Conservation (phyloP, 2,113 vertebrate species). For the Regulus satrapa region DNA sequence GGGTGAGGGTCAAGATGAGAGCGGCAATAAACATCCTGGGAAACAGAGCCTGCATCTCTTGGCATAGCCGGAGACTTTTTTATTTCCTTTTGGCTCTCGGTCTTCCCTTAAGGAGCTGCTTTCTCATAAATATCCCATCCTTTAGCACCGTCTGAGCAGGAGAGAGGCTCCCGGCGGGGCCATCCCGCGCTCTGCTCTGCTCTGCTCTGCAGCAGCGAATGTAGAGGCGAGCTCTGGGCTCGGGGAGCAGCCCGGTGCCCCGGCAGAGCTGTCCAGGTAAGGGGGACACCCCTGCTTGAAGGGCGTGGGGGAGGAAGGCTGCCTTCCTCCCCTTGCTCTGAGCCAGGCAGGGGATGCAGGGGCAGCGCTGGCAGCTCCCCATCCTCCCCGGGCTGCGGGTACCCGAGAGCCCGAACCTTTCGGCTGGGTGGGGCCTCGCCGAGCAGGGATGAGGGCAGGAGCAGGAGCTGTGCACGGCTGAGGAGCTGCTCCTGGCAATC, state of each 20-base stretch:
- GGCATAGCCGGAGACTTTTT: neutral
- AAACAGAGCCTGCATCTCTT: neutral
- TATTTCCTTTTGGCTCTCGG: neutral
- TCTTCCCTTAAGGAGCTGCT: conserved; percentile 42
- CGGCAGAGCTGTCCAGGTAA: neutral
- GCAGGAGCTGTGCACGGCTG: neutral
- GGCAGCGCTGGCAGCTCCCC: neutral
- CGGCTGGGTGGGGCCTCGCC: neutral
- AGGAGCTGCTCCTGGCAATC: neutral
- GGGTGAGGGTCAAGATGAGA: conserved; percentile 19
- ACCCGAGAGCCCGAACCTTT: neutral
- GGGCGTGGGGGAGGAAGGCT: neutral
- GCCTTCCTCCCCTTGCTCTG: neutral
- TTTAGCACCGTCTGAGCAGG: neutral
- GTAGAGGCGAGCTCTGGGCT: rapidly evolving
- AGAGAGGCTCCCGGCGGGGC: neutral
- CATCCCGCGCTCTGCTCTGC: neutral
- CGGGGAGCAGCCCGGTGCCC: neutral
- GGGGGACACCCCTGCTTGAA: neutral
- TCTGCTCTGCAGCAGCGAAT: neutral
- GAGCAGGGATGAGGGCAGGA: neutral
- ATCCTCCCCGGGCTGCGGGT: neutral
- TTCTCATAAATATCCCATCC: conserved; percentile 51
- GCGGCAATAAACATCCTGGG: conserved; percentile 37
- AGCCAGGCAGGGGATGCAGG: neutral